These are phyloP conservation scores for Nestor notabilis DNA, from an alignment of 2,113 vertebrate species.

Conservation along the genomic window DNA sequence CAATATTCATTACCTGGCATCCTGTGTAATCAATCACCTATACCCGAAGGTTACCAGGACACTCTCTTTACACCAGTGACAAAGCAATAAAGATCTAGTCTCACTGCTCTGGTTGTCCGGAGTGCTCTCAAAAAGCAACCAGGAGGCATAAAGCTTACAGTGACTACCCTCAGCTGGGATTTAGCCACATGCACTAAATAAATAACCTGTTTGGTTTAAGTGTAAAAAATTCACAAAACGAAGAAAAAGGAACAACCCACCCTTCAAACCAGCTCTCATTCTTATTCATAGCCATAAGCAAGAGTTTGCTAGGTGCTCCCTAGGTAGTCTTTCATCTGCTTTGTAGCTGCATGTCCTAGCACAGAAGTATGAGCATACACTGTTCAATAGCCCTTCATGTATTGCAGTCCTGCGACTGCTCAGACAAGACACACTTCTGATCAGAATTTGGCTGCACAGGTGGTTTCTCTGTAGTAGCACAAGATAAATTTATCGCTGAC, in stretches of 20 bases:
- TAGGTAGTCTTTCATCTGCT: background rate
- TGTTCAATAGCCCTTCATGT: background rate
- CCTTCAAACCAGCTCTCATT: background rate
- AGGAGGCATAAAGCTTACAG: background rate
- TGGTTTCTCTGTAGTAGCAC: background rate
- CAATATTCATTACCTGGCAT: background rate
- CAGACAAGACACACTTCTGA: conserved; percentile 2
- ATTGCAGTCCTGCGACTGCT: background rate
- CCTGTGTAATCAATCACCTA: background rate
- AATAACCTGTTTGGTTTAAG: background rate
- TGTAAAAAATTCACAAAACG: background rate
- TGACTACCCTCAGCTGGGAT: background rate
- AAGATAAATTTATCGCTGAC: background rate
- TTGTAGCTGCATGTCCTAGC: background rate
- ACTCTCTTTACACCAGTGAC: background rate
- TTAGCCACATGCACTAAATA: background rate
- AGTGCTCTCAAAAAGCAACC: background rate
- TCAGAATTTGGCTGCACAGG: background rate
- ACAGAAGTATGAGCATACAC: background rate
- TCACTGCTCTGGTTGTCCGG: background rate
- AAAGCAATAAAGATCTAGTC: background rate
- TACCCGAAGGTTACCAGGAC: background rate
- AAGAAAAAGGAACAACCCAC: background rate
- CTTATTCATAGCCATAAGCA: background rate
- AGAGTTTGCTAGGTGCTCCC: background rate